Base-by-base conservation (phyloP, 1,140 invertebrate genomes). In the Neuroterus valhalla region DNA sequence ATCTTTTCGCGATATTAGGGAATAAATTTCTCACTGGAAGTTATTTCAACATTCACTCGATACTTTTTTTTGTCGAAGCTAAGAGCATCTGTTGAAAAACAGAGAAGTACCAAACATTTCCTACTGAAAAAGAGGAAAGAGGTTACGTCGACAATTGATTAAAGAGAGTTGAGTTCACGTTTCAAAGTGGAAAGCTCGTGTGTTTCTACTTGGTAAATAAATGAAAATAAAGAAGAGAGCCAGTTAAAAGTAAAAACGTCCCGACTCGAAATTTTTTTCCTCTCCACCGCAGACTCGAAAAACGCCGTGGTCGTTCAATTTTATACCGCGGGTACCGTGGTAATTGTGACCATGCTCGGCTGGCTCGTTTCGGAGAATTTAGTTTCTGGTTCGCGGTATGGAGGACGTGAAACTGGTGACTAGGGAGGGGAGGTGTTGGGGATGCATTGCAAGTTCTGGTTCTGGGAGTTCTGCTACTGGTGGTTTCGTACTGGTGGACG, bases 301-400 rank as follows among this genome's bases (percentile, higher is more conserved):
- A 84, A 79, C 80, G 77, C 43, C 77, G 78, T 70, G 79, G 81
- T 83, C 78, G 82, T 85, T 84, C 84, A 85, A 83, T 85, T 84
- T 84, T 70, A 62, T 70, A 78, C 21, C 45, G 62, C 52, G 67
- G 69, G 75, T 68, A 76, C 71, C 75, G 68, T 73, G 75, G 83
- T 88, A 87, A 88, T 88, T 88, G 86, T 84, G 81, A 87, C 77
- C 83, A 82, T 86, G 83, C 85, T 84, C 85, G 76, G 80, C 74
- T 84, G 83, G 78, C 84, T 86, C 82, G 83, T 84, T 83, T 79
- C 75, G 73, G 84, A 81, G 82, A 87, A 87, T 87, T 87, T 85
- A 84, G 85, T 84, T 86, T 82, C 82, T 82, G 82, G 79, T 81
- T 85, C 69, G 85, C 79, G 81, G 81, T 83, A 48, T 77, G 73